A percentile compares a stretch with the other conserved stretches of the same genome.
Conservation (phyloP, 2,888 invertebrate species). For the Lasioglossum marginatum region DNA sequence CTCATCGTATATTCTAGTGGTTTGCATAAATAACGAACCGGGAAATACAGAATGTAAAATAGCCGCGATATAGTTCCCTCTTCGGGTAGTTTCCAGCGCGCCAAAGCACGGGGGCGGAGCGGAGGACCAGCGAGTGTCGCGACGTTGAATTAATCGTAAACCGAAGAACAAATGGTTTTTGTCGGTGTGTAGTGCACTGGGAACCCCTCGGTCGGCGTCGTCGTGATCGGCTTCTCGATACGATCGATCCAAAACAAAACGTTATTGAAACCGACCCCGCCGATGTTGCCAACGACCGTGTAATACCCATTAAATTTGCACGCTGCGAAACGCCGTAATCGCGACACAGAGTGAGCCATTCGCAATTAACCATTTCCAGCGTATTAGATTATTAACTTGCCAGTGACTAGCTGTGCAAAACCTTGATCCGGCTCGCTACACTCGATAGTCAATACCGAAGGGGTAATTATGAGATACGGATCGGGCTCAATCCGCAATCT, state of each 20-base stretch:
- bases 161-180: conserved; percentile 39
- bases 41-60: conserved; percentile 77
- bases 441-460: conserved; percentile 36
- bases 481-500: conserved; percentile 23
- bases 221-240: background rate
- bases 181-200: background rate
- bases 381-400: conserved; percentile 62
- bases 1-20: conserved; percentile 75
- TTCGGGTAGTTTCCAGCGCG: conserved; percentile 25
- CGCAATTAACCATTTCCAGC: conserved; percentile 52
- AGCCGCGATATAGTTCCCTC: conserved; percentile 57
- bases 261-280: conserved; percentile 6
- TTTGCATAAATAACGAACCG: conserved; percentile 80
- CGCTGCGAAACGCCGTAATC: conserved; percentile 39
- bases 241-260: conserved; percentile 25
- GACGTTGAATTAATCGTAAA: conserved; percentile 62
- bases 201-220: background rate
- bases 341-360: conserved; percentile 36
- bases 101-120: background rate
- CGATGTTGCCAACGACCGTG: conserved; percentile 1
- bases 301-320: conserved; percentile 25
- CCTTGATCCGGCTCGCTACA: background rate
- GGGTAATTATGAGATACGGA: conserved; percentile 26
- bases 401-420: conserved; percentile 9
- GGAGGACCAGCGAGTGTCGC: background rate